Base-by-base conservation (phyloP, 1,140 invertebrate genomes). In the Eupristina koningsbergeri region DNA sequence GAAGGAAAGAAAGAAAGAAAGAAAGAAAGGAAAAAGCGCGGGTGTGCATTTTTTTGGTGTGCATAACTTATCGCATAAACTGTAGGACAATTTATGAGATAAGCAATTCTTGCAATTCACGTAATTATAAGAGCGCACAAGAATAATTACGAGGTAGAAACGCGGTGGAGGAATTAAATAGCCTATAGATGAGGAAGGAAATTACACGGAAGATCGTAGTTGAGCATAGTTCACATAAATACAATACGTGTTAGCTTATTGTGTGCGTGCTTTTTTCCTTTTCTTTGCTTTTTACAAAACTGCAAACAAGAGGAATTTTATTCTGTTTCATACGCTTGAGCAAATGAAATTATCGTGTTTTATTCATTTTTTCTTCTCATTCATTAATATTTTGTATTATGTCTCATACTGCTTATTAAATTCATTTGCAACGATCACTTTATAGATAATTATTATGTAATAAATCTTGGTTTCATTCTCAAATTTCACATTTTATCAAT, bases 261-360 rank as follows among this genome's bases (percentile, higher is more conserved):
- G n/a, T 63, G 8, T 41, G 13, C 58, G 3, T 39, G 2, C 29
- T 78, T 78, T n/a, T 61, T 29, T 22, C 26, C 64, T 11, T 61
- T 6, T 61, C 15, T 41, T 22, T 34, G n/a, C 5, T 77, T 61
- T 63, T 67, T 36, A 36, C 13, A 31, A 36, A 67, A 36, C 9
- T 67, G 13, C 36, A 22, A 0, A 41, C 3, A 75, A 53, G 45
- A 47, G 6, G 29, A 75, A 53, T 53, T 63, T 3, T n/a, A 53
- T 22, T 61, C 58, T 47, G 63, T 9, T 67, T n/a, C 39, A 74
- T 63, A 75, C 34, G n/a, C n/a, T 61, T 80, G 5, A 78, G n/a
- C 36, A 1, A 45, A 41, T 5, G 39, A n/a, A n/a, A 0, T 71
- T 41, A 71, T 71, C 41, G 41, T n/a, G 41, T 8, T 41, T 71